These are phyloP conservation scores for Osmoderma eremita DNA, from an alignment of 2,888 invertebrate species.

Conservation along the genomic window DNA sequence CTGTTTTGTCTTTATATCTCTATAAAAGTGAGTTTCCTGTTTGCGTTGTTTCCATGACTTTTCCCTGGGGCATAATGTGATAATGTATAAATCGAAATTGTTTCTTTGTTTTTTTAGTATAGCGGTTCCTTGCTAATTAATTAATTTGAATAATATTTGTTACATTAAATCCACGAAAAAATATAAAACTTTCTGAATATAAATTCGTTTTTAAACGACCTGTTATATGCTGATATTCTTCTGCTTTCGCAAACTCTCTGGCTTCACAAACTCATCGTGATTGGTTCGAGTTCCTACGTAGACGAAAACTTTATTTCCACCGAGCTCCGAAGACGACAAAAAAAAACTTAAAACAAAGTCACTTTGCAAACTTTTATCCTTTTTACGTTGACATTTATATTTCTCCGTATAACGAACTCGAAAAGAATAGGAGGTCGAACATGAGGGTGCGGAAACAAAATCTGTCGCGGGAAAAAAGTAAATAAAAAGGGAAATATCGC, in stretches of 20 bases:
- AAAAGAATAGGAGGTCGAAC: not conserved
- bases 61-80: too few species aligned
- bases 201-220: conserved; percentile 25
- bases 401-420: conserved; percentile 18
- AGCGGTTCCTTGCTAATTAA: not conserved
- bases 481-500: conserved; percentile 24
- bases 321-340: not conserved
- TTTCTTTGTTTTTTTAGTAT: too few species aligned
- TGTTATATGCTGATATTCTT: conserved; percentile 11
- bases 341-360: conserved; percentile 32
- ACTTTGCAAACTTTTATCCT: conserved; percentile 29
- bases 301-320: conserved; percentile 9
- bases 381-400: conserved; percentile 32
- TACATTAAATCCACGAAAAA: too few species aligned
- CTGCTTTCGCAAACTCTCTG: not conserved
- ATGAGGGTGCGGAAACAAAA: not conserved
- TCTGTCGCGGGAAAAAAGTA: conserved; percentile 13
- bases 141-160: not conserved
- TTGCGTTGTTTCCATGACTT: too few species aligned
- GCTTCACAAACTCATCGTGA: not conserved
- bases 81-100: too few species aligned
- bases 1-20: conserved; percentile 6
- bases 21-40: conserved; percentile 7
- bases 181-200: not conserved
- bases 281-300: conserved; percentile 9